Base-by-base conservation (phyloP, 1,140 invertebrate genomes). In the Lamellibrachia luymesi region DNA sequence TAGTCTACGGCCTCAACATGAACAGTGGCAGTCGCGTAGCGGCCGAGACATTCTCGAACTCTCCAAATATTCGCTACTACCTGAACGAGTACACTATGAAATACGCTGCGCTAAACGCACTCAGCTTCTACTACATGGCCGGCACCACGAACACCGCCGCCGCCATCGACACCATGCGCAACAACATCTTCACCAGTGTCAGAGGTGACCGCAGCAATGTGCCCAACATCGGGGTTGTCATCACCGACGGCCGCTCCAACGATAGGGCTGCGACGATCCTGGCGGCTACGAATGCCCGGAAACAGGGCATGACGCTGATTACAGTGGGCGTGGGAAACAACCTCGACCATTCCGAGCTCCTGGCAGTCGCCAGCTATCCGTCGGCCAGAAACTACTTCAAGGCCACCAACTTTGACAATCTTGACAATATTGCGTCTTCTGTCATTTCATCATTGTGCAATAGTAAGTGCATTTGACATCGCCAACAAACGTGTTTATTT, bases 171-270 rank as follows among this genome's bases (percentile, higher is more conserved):
- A 17, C 27, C 27, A 38, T 92, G 92, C 50, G 92, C 4, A 92
- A 50, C 50, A 10, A 90, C 93, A 94, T 50, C 64, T 92, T 50
- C 92, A 92, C 50, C 93, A 90, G 49, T 49, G 13, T 93, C 94
- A 50, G 27, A 49, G 96, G 96, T 22, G 94, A 95, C 50, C 93
- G 96, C 27, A 51, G 64, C 25, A 93, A 94, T n/a, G 95, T 95
- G 0, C 94, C 95, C 4, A 94, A 96, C 92, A 93, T 96, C 4
- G 94, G 94, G 22, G 94, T 96, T 38, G 80, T 96, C 6, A 93
- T 96, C 4, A 95, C 95, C 0, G 96, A 96, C 91, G 96, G 95
- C 1, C 80, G 95, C 91, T 95, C 95, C 4, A 95, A 96, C 93
- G 91, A 93, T 64, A n/a, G 22, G n/a, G 80, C 89, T 1, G 80